Evolutionary conservation across 2,888 invertebrate species (phyloP).

Genomic region (Lasioglossum calceatum): DNA sequence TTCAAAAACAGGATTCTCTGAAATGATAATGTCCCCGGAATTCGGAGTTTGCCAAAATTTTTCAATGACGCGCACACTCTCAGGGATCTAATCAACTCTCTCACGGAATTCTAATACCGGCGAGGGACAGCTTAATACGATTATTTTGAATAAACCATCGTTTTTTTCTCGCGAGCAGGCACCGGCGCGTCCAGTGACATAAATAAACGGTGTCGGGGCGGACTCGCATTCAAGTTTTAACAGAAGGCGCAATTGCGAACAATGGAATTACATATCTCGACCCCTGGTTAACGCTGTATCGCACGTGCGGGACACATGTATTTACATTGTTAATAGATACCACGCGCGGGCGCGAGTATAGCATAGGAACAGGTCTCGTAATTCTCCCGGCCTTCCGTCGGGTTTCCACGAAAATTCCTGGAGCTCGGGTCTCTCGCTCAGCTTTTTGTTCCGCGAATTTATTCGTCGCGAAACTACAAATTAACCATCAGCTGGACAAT

Average conservation of each 20-base stretch:
- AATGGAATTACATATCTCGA: constrained; percentile 72
- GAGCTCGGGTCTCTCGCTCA: constrained; percentile 19
- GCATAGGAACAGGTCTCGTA: constrained; percentile 26
- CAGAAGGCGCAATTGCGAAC: constrained; percentile 71
- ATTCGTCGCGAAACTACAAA: constrained; percentile 47
- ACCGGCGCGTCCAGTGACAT: constrained; percentile 38
- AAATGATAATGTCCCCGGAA: background rate
- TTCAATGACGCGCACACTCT: background rate
- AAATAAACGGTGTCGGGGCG: constrained; percentile 45
- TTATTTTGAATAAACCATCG: constrained; percentile 54
- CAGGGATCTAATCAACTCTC: background rate
- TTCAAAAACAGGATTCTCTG: background rate
- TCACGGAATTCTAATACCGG: background rate
- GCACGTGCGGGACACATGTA: constrained; percentile 63
- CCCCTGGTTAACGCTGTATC: constrained; percentile 56
- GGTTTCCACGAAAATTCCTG: constrained; percentile 20
- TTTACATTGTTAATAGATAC: constrained; percentile 73
- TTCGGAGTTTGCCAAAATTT: background rate
- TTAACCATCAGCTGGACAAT: constrained; percentile 53
- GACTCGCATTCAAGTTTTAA: constrained; percentile 67
- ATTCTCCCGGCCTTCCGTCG: constrained; percentile 50
- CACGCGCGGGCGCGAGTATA: background rate
- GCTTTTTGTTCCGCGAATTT: constrained; percentile 50
- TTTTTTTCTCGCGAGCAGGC: constrained; percentile 18
- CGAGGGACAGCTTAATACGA: constrained; percentile 12